Percentiles rank a stretch among this genome's conserved stretches.
These are phyloP conservation scores for Lordiphosa stackelbergi DNA, from an alignment of 1,140 invertebrate species.

Conservation along the genomic window DNA sequence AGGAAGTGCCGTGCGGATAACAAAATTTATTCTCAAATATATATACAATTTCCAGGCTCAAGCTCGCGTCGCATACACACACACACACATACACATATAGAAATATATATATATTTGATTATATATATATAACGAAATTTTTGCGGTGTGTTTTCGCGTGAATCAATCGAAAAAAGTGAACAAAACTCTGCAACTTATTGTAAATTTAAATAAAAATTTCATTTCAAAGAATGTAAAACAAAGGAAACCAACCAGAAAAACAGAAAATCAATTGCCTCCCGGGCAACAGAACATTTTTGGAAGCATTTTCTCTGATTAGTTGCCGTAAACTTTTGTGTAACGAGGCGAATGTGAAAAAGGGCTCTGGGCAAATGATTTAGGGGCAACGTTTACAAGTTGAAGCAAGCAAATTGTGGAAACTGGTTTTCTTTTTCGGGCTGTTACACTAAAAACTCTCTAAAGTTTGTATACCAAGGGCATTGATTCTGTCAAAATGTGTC, in stretches of 20 bases:
- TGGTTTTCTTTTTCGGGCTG: too few species aligned
- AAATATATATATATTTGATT: constrained; percentile 28
- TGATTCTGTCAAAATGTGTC: too few species aligned
- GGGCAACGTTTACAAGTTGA: too few species aligned
- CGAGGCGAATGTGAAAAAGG: constrained; percentile 13
- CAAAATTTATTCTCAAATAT: constrained; percentile 12
- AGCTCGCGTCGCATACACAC: constrained; percentile 35
- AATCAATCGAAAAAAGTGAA: constrained; percentile 9
- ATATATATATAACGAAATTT: constrained; percentile 35
- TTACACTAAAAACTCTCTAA: too few species aligned
- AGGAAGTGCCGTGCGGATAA: constrained; percentile 69
- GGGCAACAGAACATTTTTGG: constrained; percentile 49
- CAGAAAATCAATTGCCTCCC: constrained; percentile 63
- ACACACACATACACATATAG: constrained; percentile 9
- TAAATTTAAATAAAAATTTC: too few species aligned
- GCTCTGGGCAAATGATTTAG: constrained; percentile 26
- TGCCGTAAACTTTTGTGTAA: constrained; percentile 16
- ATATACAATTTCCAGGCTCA: constrained; percentile 23
- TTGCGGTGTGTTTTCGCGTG: constrained; percentile 24
- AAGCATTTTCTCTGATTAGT: constrained; percentile 33
- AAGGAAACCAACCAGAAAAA: constrained; percentile 9
- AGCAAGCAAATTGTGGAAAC: too few species aligned
- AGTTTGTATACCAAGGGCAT: too few species aligned
- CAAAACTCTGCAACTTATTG: constrained; percentile 17
- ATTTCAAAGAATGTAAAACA: constrained; percentile 24